Conservation (phyloP, 2,113 vertebrate species). For the Cynoglossus semilaevis region DNA sequence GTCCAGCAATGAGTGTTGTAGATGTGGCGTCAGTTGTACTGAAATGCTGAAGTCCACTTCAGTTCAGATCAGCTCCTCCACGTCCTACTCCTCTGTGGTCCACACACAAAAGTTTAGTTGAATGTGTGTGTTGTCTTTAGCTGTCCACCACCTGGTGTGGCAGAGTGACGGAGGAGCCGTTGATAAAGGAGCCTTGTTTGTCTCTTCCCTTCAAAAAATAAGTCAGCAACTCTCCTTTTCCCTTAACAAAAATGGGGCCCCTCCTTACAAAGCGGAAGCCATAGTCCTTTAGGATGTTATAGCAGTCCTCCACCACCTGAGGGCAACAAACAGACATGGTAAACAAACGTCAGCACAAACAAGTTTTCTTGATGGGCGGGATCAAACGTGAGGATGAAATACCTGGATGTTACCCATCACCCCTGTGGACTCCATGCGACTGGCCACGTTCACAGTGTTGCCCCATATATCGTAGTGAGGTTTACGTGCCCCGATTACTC, state of each 20-base stretch:
- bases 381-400: neutral
- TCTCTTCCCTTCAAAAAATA: constrained; percentile 93
- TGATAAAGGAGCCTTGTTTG: constrained; percentile 86
- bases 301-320: constrained; percentile 95
- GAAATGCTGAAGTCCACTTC: neutral
- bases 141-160: constrained; percentile 95
- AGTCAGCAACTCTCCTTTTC: constrained; percentile 93
- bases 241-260: constrained; percentile 92
- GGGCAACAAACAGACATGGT: constrained; percentile 18
- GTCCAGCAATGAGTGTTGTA: constrained; percentile 9
- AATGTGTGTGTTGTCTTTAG: constrained; percentile 66
- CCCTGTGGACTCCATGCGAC: constrained; percentile 95
- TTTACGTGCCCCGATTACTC: constrained; percentile 92
- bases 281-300: constrained; percentile 88
- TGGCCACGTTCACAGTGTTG: constrained; percentile 96
- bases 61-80: neutral
- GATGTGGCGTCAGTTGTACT: neutral
- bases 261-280: constrained; percentile 92
- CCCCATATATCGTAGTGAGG: constrained; percentile 98
- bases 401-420: constrained; percentile 98
- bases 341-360: neutral
- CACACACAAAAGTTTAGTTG: constrained; percentile 3
- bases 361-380: too few species aligned
- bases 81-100: neutral
- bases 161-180: constrained; percentile 84